A percentile compares a stretch with the other conserved stretches of the same genome.
phyloP scores from a whole-genome alignment of 64 coral and sea anemone species.

The Cladopsammia gracilis region DNA sequence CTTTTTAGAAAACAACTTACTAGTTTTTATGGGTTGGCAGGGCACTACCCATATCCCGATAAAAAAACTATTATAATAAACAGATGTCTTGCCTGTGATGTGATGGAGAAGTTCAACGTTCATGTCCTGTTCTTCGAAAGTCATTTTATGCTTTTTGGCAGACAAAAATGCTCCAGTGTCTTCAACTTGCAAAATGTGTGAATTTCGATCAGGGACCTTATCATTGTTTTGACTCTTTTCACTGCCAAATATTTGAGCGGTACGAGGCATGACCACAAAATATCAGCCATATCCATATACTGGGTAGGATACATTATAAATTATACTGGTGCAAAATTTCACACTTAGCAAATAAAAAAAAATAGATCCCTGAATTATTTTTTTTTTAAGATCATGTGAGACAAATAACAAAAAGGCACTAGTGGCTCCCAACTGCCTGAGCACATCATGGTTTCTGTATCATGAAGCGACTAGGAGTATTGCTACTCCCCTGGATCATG shows the following conservation, averaged over 20 bases:
- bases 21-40: conserved; percentile 26
- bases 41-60: conserved; percentile 56
- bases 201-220: conserved; percentile 14
- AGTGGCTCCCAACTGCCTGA: too few species aligned
- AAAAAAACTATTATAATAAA: conserved; percentile 17
- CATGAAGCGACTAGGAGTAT: too few species aligned
- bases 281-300: conserved; percentile 49
- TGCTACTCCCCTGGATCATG: too few species aligned
- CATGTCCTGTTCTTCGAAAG: conserved; percentile 46
- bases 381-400: too few species aligned
- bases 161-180: conserved; percentile 27
- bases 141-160: conserved; percentile 66
- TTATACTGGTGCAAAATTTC: too few species aligned
- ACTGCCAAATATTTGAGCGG: conserved; percentile 52
- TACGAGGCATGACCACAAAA: conserved; percentile 3
- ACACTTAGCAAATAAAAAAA: too few species aligned
- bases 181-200: conserved; percentile 26
- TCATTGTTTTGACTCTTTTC: conserved; percentile 55
- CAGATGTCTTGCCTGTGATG: conserved; percentile 68
- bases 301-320: background rate
- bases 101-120: background rate
- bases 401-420: too few species aligned
- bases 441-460: too few species aligned
- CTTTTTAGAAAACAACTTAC: conserved; percentile 27
- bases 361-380: too few species aligned